Evolutionary conservation across 2,113 vertebrate species (phyloP), one percentile per base, ranked within the genome.

Genomic region (Chrysochloris asiatica): DNA sequence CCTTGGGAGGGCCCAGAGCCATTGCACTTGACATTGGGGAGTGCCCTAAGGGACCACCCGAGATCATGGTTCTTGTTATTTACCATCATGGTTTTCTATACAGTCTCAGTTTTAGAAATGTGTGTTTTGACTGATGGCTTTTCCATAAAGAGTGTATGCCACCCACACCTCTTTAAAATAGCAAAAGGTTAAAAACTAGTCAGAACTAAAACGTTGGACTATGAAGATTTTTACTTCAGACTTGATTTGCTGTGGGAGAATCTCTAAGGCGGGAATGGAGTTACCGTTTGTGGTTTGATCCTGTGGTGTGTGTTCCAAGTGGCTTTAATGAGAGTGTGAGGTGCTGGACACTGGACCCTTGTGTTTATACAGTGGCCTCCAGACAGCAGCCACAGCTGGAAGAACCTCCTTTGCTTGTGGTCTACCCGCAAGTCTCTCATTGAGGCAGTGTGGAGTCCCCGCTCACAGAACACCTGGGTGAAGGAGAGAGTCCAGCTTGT

Each of bases 321-420:
- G 89, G 59, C 93, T 73, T 54, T 95, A 77, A 95, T 59, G 94
- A 54, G 96, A 56, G 56, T 36, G 69, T 50, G 86, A 94, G 95
- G 86, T 88, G 77, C 90, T 2, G 65, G 91, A 86, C 94, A 75
- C 85, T 36, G 95, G 36, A 12, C 79, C 67, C 33, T 63, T 88
- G 56, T 96, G 94, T 96, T 96, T 96, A 61, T 28, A 85, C 94
- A 96, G 95, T 95, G 96, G 95, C 80, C 90, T 67, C 10, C 88
- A 81, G 91, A 76, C 89, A 71, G 79, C 6, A 0, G 43, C 83
- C 43, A 10, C 75, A 79, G 90, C 84, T 67, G 71, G 90, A 47
- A 28, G 6, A 54, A n/a, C 73, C 69, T 84, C 86, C 83, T 6
- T 24, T 0, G 0, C 81, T 8, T 0, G 0, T 47, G 2, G 0